Base-by-base conservation (phyloP, 2,888 invertebrate species). In the Drosophila helvetica region DNA sequence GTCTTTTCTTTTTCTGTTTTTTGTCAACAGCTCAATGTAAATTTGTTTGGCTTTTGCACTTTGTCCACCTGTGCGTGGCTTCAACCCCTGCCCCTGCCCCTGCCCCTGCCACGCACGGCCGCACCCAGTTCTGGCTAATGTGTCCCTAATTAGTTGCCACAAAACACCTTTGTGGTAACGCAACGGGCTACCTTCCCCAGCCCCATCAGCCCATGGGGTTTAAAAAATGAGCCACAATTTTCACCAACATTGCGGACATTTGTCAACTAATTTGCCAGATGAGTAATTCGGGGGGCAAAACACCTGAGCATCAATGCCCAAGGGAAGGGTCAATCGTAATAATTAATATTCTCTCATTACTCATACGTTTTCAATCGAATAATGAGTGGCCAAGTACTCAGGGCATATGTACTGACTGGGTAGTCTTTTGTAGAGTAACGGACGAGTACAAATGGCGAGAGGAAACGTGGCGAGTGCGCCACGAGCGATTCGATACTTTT, bases 71-170 rank as follows among this genome's bases (percentile, higher is more conserved):
- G 67, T 65, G 66, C 57, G 74, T 71, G 55, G 56, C 56, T 62
- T 62, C 47, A 38, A 38, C 15, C 65, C 57, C 51, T 9, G 47
- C 12, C 71, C 46, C n/a, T n/a, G n/a, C n/a, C n/a, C n/a, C n/a
- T n/a, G n/a, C n/a, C n/a, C n/a, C n/a, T n/a, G n/a, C n/a, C 56
- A 15, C 82, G 58, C 74, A 65, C 54, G 78, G 59, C 72, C 80
- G 88, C 88, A 74, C 88, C 83, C 63, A 69, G 53, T 60, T 64
- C 33, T 56, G 52, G 88, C 78, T 75, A 86, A 82, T 86, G 78
- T 74, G 74, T 60, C 68, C 57, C 80, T 83, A 83, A 83, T 83
- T 83, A 83, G 71, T 65, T 61, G 45, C 46, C 48, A 46, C 47
- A 47, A 48, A 58, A 58, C n/a, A n/a, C 15, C 7, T 38, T 56